Evolutionary conservation across 2,888 invertebrate species (phyloP).

Genomic region (Dolomedes plantarius): DNA sequence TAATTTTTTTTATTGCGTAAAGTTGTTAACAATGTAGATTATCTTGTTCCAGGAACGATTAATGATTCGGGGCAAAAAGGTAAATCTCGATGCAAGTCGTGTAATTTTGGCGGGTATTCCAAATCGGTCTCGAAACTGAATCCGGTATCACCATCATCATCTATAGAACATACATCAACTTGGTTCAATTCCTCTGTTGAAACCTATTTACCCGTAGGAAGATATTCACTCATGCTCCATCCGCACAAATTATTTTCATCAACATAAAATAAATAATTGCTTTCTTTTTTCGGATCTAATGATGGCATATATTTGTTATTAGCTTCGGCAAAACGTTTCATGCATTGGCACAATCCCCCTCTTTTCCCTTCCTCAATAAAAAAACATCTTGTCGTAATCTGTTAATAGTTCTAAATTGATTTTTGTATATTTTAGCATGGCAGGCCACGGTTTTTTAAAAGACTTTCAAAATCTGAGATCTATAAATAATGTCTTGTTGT

Average conservation of each 20-base stretch:
- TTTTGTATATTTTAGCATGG: slow-evolving; percentile 74
- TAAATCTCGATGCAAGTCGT: slow-evolving; percentile 19
- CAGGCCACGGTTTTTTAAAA: slow-evolving; percentile 75
- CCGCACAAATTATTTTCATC: slow-evolving; percentile 72
- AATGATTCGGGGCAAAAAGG: slow-evolving; percentile 1
- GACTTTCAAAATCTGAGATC: too few relatives aligned
- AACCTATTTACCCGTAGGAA: not conserved
- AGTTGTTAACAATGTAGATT: not conserved
- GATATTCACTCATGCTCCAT: slow-evolving; percentile 17
- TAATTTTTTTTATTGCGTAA: not conserved
- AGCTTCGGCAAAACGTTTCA: slow-evolving; percentile 18
- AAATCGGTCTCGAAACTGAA: slow-evolving; percentile 31
- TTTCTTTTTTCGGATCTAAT: slow-evolving; percentile 16
- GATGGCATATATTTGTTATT: slow-evolving; percentile 36
- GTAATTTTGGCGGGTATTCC: not conserved
- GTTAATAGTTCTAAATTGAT: slow-evolving; percentile 74
- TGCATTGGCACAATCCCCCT: slow-evolving; percentile 60
- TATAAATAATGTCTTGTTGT: too few relatives aligned
- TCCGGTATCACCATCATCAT: not conserved
- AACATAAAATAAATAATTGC: slow-evolving; percentile 74
- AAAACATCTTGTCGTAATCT: slow-evolving; percentile 74
- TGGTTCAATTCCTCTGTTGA: not conserved
- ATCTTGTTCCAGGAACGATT: slow-evolving; percentile 14
- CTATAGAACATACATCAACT: not conserved
- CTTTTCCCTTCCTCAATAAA: slow-evolving; percentile 74